phyloP scores from a whole-genome alignment of 2,113 vertebrate species.

The Solea senegalensis region DNA sequence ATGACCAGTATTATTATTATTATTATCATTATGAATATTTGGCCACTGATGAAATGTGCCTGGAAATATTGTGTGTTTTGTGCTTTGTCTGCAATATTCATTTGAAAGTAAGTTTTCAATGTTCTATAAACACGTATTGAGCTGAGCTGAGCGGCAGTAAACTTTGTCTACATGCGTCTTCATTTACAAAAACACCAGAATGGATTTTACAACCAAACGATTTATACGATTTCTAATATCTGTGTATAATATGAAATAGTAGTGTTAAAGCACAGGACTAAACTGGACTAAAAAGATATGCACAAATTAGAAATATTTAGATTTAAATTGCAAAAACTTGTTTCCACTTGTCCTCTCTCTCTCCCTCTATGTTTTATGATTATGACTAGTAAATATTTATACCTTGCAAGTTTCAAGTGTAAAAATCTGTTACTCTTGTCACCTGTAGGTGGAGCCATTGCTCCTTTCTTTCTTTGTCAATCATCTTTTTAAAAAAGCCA shows the following conservation, averaged over 20 bases:
- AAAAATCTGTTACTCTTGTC: background rate
- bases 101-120: slow-evolving; percentile 15
- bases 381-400: too few relatives aligned
- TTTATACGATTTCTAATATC: too few relatives aligned
- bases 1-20: slow-evolving; percentile 13
- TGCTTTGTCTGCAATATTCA: slow-evolving; percentile 23
- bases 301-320: background rate
- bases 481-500: too few relatives aligned
- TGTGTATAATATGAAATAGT: too few relatives aligned
- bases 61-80: slow-evolving; percentile 8
- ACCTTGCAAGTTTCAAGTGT: too few relatives aligned
- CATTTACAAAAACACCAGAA: background rate
- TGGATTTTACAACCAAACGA: background rate
- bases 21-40: background rate
- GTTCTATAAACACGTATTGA: slow-evolving; percentile 18
- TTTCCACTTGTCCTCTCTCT: too few relatives aligned
- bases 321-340: too few relatives aligned
- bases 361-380: too few relatives aligned
- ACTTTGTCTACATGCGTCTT: background rate
- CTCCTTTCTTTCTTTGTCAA: background rate
- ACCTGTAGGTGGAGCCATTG: slow-evolving; percentile 61
- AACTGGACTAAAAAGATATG: background rate
- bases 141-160: background rate
- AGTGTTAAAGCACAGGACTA: background rate
- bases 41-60: slow-evolving; percentile 14